Conservation (phyloP, 2,797 vertebrate genomes). For the Streptopelia turtur region DNA sequence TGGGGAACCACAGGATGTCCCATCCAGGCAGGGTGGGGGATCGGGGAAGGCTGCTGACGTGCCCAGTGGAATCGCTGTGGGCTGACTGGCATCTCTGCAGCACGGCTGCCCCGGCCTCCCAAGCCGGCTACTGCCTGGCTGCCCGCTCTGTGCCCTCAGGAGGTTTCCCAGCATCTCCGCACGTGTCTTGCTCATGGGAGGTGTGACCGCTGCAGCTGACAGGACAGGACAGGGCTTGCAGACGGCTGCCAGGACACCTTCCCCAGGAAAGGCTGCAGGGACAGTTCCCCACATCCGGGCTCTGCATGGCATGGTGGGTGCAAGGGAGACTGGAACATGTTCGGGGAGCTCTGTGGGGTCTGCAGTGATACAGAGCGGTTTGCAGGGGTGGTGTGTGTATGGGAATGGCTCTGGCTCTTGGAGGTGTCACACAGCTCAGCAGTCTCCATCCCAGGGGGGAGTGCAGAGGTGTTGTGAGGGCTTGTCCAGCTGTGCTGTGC, state of each 20-base stretch:
- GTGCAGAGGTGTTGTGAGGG: background rate
- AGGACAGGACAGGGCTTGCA: background rate
- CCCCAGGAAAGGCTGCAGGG: background rate
- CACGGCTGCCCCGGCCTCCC: rapidly evolving
- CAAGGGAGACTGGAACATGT: background rate
- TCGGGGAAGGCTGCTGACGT: background rate
- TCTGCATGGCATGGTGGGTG: rapidly evolving
- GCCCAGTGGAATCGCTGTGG: background rate
- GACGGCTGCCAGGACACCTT: rapidly evolving
- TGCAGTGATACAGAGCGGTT: background rate
- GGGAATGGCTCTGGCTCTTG: background rate
- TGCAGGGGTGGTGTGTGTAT: background rate
- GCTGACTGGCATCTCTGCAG: background rate
- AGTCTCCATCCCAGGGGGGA: background rate
- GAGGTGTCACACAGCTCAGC: background rate
- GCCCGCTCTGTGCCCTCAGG: background rate
- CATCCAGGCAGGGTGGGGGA: background rate
- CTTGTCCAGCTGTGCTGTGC: background rate
- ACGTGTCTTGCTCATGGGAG: background rate
- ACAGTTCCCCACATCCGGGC: rapidly evolving
- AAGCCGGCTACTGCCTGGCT: background rate
- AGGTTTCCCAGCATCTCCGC: background rate
- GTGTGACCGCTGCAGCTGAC: background rate
- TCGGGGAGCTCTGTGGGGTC: background rate
- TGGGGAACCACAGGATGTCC: rapidly evolving